Conservation (phyloP, 35 echinoderm and acorn worm genomes). For the Ptychodera flava region DNA sequence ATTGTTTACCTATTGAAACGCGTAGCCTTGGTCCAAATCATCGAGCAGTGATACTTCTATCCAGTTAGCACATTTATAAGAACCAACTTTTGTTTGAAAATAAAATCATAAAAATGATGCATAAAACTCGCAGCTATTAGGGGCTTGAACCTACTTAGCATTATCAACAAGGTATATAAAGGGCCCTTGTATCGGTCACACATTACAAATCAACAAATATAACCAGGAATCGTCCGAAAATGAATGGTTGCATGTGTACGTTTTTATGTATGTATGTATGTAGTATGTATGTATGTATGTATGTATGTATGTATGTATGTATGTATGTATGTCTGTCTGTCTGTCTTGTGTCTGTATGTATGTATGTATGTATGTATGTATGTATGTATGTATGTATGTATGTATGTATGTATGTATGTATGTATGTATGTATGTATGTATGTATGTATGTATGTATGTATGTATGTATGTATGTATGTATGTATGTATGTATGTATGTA, state of each 20-base stretch:
- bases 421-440: conserved; percentile 2
- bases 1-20: no score
- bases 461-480: not conserved
- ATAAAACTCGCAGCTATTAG: no score
- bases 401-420: not conserved
- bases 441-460: not conserved
- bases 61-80: no score
- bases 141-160: no score
- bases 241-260: not conserved
- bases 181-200: no score
- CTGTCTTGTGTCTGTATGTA: not conserved
- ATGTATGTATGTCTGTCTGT: not conserved
- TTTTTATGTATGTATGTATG: not conserved
- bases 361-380: conserved; percentile 2
- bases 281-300: not conserved
- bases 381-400: conserved; percentile 2
- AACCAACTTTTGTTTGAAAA: no score
- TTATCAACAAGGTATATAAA: no score
- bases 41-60: no score
- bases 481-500: not conserved
- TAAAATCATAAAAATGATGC: no score
- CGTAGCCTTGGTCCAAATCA: no score
- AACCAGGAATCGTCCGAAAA: no score
- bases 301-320: conserved; percentile 2
- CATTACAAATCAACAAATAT: no score